Conservation (phyloP, 2,797 vertebrate species). For the Enteromius argenteus region DNA sequence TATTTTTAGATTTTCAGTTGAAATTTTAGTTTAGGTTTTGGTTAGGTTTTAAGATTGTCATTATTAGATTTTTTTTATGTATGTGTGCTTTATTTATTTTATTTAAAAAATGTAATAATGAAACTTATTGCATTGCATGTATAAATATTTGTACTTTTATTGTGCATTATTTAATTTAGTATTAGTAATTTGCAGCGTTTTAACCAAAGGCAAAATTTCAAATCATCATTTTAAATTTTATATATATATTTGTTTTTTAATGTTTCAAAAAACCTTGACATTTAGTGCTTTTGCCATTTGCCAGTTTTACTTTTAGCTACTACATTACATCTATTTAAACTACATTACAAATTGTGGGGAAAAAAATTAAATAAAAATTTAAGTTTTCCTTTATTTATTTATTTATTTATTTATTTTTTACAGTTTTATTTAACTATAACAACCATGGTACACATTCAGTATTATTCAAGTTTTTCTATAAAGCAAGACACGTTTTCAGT, state of each 20-base stretch:
- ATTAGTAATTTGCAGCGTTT: neutral
- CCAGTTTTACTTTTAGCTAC: too few relatives aligned
- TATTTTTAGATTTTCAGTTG: neutral
- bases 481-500: neutral
- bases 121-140: too few relatives aligned
- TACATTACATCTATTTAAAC: neutral
- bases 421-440: neutral
- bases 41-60: too few relatives aligned
- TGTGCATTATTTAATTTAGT: neutral
- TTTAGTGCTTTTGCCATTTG: too few relatives aligned
- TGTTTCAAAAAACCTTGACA: too few relatives aligned
- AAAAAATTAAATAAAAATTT: too few relatives aligned
- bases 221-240: neutral
- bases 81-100: too few relatives aligned
- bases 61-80: too few relatives aligned
- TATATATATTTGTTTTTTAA: neutral
- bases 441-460: neutral
- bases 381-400: too few relatives aligned
- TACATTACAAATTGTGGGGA: neutral
- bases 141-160: too few relatives aligned
- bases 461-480: neutral
- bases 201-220: neutral
- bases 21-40: too few relatives aligned
- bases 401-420: neutral
- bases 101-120: too few relatives aligned